Evolutionary conservation across 1,140 invertebrate species (phyloP).

Genomic region (Drosophila bocqueti): DNA sequence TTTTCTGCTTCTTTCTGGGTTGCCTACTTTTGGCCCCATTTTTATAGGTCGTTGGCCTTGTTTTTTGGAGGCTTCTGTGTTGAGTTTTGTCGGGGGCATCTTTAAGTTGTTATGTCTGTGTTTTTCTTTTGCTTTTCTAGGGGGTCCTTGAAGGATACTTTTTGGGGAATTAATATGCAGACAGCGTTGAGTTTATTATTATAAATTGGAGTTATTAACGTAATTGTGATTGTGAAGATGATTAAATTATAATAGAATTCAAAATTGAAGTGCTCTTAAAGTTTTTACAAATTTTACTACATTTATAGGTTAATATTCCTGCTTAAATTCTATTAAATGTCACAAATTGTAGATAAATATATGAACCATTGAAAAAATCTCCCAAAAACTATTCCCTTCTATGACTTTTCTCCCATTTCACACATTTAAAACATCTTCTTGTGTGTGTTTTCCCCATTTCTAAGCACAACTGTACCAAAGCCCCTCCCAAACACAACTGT

Average conservation of each 20-base stretch:
- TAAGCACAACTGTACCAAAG: constrained; percentile 36
- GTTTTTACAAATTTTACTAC: background rate
- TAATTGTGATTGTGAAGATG: background rate
- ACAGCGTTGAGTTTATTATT: background rate
- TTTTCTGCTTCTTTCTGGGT: constrained; percentile 9
- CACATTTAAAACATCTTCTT: constrained; percentile 1
- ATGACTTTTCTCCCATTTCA: background rate
- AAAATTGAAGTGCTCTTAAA: background rate
- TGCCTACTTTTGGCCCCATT: constrained; percentile 61
- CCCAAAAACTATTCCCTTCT: background rate
- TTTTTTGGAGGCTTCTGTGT: constrained; percentile 23
- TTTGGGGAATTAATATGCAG: background rate
- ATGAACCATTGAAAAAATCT: too few species aligned
- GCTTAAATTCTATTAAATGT: background rate
- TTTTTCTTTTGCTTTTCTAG: background rate
- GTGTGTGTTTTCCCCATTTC: background rate
- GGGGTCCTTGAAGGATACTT: background rate
- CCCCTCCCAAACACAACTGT: constrained; percentile 17
- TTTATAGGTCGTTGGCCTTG: constrained; percentile 61
- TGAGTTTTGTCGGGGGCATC: constrained; percentile 1
- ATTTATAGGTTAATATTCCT: background rate
- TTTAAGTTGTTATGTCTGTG: constrained; percentile 23
- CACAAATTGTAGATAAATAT: background rate
- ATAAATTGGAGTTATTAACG: background rate
- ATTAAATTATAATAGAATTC: background rate